phyloP scores from a whole-genome alignment of 2,888 invertebrate species.

The Ormyrus thymus region DNA sequence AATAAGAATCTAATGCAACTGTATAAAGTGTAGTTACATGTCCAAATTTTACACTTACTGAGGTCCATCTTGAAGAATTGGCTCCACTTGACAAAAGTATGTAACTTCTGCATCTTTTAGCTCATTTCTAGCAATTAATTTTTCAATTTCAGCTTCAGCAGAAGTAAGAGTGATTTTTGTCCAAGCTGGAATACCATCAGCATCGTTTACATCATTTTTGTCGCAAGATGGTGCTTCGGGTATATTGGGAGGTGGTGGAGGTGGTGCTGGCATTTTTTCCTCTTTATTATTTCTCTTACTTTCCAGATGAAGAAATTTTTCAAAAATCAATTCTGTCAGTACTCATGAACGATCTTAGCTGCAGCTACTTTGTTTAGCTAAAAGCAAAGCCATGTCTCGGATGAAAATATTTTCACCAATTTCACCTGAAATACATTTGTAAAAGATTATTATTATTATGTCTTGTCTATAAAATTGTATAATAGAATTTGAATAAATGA shows the following conservation, averaged over 20 bases:
- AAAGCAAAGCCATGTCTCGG: slow-evolving; percentile 26
- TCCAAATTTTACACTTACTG: slow-evolving; percentile 64
- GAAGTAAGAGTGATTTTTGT: slow-evolving; percentile 71
- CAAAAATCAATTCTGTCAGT: slow-evolving; percentile 43
- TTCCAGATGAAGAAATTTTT: slow-evolving; percentile 39
- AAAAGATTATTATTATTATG: too few relatives aligned
- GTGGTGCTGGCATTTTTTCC: slow-evolving; percentile 67
- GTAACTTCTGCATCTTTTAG: slow-evolving; percentile 72
- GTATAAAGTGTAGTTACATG: too few relatives aligned
- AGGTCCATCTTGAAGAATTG: slow-evolving; percentile 73
- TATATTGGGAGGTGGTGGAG: slow-evolving; percentile 67
- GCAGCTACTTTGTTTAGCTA: slow-evolving; percentile 19
- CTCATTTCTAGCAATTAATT: slow-evolving; percentile 70
- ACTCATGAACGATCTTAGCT: slow-evolving; percentile 22
- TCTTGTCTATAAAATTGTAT: too few relatives aligned
- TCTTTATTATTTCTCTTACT: slow-evolving; percentile 11
- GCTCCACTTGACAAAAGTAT: slow-evolving; percentile 72
- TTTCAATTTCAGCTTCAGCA: slow-evolving; percentile 71
- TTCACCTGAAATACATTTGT: too few relatives aligned
- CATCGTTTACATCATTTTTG: slow-evolving; percentile 66
- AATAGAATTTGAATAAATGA: too few relatives aligned
- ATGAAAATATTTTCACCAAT: too few relatives aligned
- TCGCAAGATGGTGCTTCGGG: slow-evolving; percentile 66
- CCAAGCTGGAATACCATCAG: slow-evolving; percentile 69
- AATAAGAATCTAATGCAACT: too few relatives aligned